Evolutionary conservation across 2,888 invertebrate species (phyloP).

Genomic region (Papilio gigon): DNA sequence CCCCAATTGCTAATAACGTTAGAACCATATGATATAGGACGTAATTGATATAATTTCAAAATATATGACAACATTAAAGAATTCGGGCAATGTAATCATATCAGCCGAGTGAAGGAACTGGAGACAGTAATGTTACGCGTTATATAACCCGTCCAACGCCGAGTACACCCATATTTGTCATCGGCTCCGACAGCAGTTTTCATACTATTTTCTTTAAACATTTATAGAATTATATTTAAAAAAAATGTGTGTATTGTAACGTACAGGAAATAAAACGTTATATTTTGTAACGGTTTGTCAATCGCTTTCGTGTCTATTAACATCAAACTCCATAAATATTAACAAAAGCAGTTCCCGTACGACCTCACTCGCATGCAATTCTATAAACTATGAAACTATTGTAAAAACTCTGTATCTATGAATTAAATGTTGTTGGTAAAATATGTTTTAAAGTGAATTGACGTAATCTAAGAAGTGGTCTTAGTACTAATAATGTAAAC

Average conservation of each 20-base stretch:
- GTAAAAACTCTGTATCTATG: no score
- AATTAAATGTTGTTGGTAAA: no score
- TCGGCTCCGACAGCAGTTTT: slow-evolving; percentile 61
- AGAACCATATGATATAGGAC: neutral
- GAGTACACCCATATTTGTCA: slow-evolving; percentile 73
- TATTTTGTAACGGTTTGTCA: neutral
- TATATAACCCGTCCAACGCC: slow-evolving; percentile 74
- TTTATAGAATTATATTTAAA: slow-evolving; percentile 23
- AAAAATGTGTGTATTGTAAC: neutral
- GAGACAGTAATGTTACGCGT: slow-evolving; percentile 78
- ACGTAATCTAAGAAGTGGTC: neutral
- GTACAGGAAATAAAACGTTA: neutral
- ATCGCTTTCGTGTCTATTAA: neutral
- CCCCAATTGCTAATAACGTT: no score
- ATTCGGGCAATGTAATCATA: slow-evolving; percentile 50
- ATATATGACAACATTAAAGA: slow-evolving; percentile 51
- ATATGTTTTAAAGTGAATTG: no score
- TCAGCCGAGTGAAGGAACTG: slow-evolving; percentile 66
- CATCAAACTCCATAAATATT: no score
- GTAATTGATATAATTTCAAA: neutral
- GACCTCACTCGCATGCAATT: no score
- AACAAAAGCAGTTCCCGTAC: no score
- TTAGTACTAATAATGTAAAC: neutral
- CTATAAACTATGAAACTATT: no score
- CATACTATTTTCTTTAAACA: slow-evolving; percentile 64